Evolutionary conservation across 1,140 invertebrate species (phyloP), one percentile per base, ranked within the genome.

Genomic region (Papilio polyxenes): DNA sequence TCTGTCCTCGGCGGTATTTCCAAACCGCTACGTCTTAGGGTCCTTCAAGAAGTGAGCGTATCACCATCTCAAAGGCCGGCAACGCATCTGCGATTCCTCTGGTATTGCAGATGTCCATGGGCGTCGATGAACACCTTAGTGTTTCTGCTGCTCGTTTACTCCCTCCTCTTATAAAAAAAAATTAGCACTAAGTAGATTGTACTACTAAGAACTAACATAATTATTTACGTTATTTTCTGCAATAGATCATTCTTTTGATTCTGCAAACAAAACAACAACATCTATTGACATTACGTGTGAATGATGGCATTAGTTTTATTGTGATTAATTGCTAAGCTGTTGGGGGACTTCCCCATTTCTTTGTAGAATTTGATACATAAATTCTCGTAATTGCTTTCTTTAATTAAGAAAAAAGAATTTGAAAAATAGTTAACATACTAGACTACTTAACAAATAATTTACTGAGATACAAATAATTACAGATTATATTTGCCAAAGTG

Each of bases 281-380:
- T 85, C 87, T 83, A 80, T 82, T 80, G 78, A 83, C 76, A 81
- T 85, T 85, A 83, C 81, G 59, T 81, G 80, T 86, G 81, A 87
- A 69, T 83, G 80, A 85, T 86, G 49, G 85, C 78, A 23, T 74
- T 83, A 84, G 80, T 87, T 86, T 79, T 82, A 49, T 85, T 83
- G 74, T 85, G 82, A 87, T 84, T 75, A 82, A 87, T 82, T 77
- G 62, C 56, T 51, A 51, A 77, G 80, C 77, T 74, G 82, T 82
- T 83, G 62, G 65, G 62, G 53, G 53, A 65, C 15, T 77, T 20
- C 49, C 48, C 49, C 20, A 53, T 17, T 78, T 69, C 23, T 69
- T 72, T 62, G 2, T 20, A 82, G 17, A 51, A 62, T n/a, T 79
- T 17, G 81, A 72, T 72, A 72, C 10, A 72, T 72, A 40, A 72